phyloP scores from a whole-genome alignment of 2,113 vertebrate genomes.

The Argyrosomus japonicus region DNA sequence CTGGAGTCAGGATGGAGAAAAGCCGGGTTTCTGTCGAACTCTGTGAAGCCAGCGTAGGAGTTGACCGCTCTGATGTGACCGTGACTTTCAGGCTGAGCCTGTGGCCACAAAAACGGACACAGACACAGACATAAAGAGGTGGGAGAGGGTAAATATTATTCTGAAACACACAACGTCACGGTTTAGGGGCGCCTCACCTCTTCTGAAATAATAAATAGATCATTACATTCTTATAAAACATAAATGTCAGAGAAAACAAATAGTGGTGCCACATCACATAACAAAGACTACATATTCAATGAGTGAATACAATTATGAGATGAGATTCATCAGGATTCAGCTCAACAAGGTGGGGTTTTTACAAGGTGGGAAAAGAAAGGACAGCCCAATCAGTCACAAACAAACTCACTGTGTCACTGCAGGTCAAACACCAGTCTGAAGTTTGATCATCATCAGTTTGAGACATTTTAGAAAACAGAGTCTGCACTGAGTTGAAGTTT shows the following conservation, averaged over 20 bases:
- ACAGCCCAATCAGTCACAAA: background rate
- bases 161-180: background rate
- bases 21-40: constrained; percentile 83
- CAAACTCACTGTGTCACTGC: background rate
- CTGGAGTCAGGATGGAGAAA: constrained; percentile 86
- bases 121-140: background rate
- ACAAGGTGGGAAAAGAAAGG: background rate
- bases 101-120: constrained; percentile 20
- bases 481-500: too few species aligned
- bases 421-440: background rate
- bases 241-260: background rate
- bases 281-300: background rate
- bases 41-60: constrained; percentile 90
- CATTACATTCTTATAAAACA: background rate
- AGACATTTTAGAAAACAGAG: background rate
- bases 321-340: background rate
- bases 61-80: constrained; percentile 86
- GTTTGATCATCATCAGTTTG: background rate
- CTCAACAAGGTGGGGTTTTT: background rate
- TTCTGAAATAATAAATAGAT: background rate
- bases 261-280: background rate
- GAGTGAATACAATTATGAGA: background rate
- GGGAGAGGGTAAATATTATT: background rate
- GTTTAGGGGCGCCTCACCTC: background rate
- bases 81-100: constrained; percentile 82